phyloP scores from a whole-genome alignment of 2,113 vertebrate genomes.

The Cyphomyrus discorhynchus region DNA sequence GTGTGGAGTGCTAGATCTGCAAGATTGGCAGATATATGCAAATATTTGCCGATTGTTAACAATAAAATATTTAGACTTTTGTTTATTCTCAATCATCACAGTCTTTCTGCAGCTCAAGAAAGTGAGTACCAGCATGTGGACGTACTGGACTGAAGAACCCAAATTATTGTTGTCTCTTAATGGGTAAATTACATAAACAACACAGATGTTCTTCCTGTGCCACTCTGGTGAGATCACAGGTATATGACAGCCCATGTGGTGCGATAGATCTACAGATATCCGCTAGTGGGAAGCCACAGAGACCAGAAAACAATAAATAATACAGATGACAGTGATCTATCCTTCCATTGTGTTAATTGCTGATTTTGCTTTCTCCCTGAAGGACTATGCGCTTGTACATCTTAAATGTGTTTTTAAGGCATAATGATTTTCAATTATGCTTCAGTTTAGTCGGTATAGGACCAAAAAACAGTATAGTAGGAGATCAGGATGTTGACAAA shows the following conservation, averaged over 20 bases:
- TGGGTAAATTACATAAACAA: background rate
- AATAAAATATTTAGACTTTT: background rate
- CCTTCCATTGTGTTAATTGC: conserved; percentile 19
- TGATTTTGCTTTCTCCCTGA: background rate
- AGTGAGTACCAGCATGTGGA: background rate
- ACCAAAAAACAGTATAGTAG: background rate
- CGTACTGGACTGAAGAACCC: background rate
- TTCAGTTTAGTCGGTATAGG: background rate
- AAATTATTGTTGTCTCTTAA: background rate
- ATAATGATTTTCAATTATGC: background rate
- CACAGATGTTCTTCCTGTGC: background rate
- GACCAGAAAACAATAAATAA: conserved; percentile 23
- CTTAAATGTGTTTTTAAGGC: background rate
- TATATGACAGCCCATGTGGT: background rate
- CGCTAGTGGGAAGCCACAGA: background rate
- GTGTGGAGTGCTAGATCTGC: background rate
- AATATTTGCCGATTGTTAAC: background rate
- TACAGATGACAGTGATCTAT: conserved; percentile 1
- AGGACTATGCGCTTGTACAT: background rate
- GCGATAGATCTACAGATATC: background rate
- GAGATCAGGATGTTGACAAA: background rate
- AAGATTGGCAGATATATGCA: background rate
- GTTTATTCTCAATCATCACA: background rate
- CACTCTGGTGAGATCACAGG: background rate
- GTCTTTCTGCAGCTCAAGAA: background rate